Evolutionary conservation across 2,113 vertebrate species (phyloP).

Genomic region (Syngnathoides biaculeatus): DNA sequence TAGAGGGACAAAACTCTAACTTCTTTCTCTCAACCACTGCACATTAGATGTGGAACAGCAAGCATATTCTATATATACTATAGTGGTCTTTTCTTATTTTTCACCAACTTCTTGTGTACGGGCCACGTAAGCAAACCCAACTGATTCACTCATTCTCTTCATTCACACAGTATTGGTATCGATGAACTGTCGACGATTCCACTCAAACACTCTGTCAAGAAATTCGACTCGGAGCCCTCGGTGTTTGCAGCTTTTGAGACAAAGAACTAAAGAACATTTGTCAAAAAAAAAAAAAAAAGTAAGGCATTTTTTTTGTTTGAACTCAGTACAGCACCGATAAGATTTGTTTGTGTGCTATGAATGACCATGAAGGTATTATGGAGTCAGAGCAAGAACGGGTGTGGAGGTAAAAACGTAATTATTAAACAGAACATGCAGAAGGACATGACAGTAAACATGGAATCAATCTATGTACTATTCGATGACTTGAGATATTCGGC

Average conservation of each 20-base stretch:
- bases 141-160: constrained; percentile 33
- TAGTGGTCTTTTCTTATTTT: constrained; percentile 33
- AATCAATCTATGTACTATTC: background rate
- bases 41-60: constrained; percentile 39
- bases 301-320: constrained; percentile 87
- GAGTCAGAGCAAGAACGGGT: constrained; percentile 1
- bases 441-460: background rate
- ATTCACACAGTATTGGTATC: constrained; percentile 25
- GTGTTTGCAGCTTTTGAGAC: constrained; percentile 50
- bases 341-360: constrained; percentile 53
- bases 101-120: constrained; percentile 37
- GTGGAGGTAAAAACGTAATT: constrained; percentile 1
- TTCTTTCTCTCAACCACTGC: constrained; percentile 17
- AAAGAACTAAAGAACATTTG: constrained; percentile 56
- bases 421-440: constrained; percentile 5
- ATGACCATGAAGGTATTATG: constrained; percentile 27
- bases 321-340: constrained; percentile 81
- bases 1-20: constrained; percentile 37
- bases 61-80: constrained; percentile 18
- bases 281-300: constrained; percentile 78
- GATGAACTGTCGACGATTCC: constrained; percentile 33
- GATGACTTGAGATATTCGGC: background rate
- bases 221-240: constrained; percentile 53
- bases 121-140: constrained; percentile 33
- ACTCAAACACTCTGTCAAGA: background rate